A percentile compares a stretch with the other conserved stretches of the same genome.
phyloP scores from a whole-genome alignment of 2,113 vertebrate species.

The Passer domesticus region DNA sequence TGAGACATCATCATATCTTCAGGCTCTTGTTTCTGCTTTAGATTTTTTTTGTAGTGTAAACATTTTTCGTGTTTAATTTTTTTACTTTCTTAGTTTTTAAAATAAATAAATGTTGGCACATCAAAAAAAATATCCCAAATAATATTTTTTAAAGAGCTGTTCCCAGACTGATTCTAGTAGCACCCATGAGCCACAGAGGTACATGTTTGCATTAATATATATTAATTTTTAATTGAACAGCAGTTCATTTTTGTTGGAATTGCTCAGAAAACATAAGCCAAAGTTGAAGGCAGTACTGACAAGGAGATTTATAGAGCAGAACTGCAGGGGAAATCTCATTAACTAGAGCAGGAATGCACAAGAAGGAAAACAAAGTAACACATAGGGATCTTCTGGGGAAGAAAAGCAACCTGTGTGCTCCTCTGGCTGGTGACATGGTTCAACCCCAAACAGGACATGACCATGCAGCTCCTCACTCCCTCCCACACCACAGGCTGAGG shows the following conservation, averaged over 20 bases:
- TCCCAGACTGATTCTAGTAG: not conserved
- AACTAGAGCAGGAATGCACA: not conserved
- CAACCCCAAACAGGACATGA: not conserved
- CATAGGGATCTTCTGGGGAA: not conserved
- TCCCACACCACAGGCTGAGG: not conserved
- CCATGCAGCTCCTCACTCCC: not conserved
- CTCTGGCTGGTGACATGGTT: not conserved
- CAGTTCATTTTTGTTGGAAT: not conserved
- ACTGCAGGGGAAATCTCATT: not conserved
- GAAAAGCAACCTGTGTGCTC: not conserved
- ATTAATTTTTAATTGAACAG: not conserved
- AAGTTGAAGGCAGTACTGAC: not conserved
- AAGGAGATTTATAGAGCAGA: not conserved
- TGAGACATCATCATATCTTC: not conserved
- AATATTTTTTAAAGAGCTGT: not conserved
- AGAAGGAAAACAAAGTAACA: not conserved
- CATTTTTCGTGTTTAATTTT: not conserved
- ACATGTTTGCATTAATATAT: not conserved
- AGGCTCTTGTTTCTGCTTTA: not conserved
- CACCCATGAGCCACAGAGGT: not conserved
- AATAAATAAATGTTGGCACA: not conserved
- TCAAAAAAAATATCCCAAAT: not conserved
- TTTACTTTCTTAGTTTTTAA: not conserved
- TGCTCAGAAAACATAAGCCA: not conserved
- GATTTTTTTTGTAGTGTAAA: not conserved